Evolutionary conservation across 2,888 invertebrate species (phyloP).

Genomic region (Petrolisthes cinctipes): DNA sequence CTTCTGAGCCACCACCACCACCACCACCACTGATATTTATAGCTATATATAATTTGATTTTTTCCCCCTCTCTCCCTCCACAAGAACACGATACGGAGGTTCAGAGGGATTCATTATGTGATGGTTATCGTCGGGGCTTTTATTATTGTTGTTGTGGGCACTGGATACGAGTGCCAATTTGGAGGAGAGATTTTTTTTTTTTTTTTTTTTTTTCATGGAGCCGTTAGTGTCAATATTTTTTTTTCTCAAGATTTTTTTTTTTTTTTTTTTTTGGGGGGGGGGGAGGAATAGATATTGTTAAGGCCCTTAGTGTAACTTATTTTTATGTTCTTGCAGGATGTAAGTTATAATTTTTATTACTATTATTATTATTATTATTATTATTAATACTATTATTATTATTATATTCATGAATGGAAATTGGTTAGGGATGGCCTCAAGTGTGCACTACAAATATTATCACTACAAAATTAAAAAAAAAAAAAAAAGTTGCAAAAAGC

Average conservation of each 20-base stretch:
- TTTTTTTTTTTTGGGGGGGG: no score
- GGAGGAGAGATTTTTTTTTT: no score
- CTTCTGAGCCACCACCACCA: not conserved
- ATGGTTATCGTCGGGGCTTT: not conserved
- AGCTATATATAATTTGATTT: not conserved
- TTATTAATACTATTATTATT: not conserved
- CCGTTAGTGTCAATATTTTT: no score
- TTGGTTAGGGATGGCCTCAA: not conserved
- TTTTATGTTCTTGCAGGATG: not conserved
- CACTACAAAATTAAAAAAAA: not conserved
- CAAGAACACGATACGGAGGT: not conserved
- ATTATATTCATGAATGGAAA: not conserved
- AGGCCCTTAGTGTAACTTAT: not conserved
- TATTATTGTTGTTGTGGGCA: not conserved
- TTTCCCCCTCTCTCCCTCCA: not conserved
- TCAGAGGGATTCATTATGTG: not conserved
- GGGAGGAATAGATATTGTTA: not conserved
- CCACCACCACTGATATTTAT: not conserved
- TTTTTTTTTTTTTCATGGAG: no score
- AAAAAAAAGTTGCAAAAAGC: not conserved
- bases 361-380: conserved; percentile 16
- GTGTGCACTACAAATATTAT: not conserved
- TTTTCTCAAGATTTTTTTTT: no score
- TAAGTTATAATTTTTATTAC: not conserved
- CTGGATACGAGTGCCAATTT: not conserved